Evolutionary conservation across 2,113 vertebrate genomes (phyloP), one percentile per base, ranked within the genome.

Genomic region (Fregata magnificens): DNA sequence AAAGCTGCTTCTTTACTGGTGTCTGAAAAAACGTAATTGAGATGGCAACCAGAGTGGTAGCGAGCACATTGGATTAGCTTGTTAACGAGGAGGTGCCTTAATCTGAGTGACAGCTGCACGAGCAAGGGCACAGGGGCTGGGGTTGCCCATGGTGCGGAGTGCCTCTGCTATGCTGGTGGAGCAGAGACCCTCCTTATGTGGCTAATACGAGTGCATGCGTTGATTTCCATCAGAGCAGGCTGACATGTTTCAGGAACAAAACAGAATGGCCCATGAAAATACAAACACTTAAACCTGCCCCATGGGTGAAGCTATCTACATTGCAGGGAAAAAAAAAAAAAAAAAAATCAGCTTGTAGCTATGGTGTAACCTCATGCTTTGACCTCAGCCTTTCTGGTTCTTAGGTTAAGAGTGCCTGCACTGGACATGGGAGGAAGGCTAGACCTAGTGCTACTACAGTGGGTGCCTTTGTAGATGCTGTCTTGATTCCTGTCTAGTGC

Each of bases 141-240:
- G 85, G 31, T 7, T 86, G 86, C 18, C 74, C 26, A 0, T 2
- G 44, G 63, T 3, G 11, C 2, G 40, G 50, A 50, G 45, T 5
- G 38, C 36, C 44, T 65, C 8, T 13, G 49, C 28, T 10, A 3
- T 5, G 5, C 47, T 19, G 49, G 62, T 8, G 32, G 40, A 26
- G 62, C 82, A 82, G 70, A 55, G 32, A 44, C 31, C 47, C 26
- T 69, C 50, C 73, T 20, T 13, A 5, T 11, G 22, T 4, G 2
- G 36, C 56, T 38, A 1, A 7, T 0, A 1, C 3, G 5, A 26
- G n/a, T 1, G 3, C 50, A 40, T 6, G 3, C 9, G 0, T 12
- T 55, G 65, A 12, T 66, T 53, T 42, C 82, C 38, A 38, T n/a
- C 25, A n/a, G 45, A 53, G 59, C 84, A 71, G 38, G 25, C 4